Conservation (phyloP, 2,113 vertebrate species). For the Lepus timidus region DNA sequence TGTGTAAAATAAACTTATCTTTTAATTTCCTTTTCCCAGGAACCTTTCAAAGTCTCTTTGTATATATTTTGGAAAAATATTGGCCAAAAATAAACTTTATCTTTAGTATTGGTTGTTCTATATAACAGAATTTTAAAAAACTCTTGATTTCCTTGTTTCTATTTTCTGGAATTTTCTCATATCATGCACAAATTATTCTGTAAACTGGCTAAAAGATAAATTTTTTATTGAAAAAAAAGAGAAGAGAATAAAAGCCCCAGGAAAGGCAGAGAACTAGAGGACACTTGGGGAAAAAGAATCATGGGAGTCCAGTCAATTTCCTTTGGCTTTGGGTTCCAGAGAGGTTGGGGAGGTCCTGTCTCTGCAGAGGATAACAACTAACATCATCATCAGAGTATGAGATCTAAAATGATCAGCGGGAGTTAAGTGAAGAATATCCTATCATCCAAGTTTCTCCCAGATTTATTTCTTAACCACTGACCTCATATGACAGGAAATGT, state of each 20-base stretch:
- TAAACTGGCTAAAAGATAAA: slow-evolving; percentile 6
- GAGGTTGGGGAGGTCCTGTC: neutral
- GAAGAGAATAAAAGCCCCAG: neutral
- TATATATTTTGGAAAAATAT: slow-evolving; percentile 2
- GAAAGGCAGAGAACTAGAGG: neutral
- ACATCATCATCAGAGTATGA: neutral
- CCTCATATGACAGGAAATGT: neutral
- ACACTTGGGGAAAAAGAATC: neutral
- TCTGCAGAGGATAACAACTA: neutral
- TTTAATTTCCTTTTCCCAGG: too few species aligned
- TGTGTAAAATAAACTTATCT: too few species aligned
- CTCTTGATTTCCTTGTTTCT: slow-evolving; percentile 30
- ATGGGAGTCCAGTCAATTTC: neutral
- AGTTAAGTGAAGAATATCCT: neutral
- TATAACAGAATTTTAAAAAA: slow-evolving; percentile 6
- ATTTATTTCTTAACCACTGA: slow-evolving; percentile 39
- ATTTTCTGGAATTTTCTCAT: neutral
- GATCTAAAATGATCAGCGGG: slow-evolving; percentile 34
- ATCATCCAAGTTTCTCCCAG: neutral
- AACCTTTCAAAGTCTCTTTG: too few species aligned
- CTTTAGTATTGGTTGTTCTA: neutral
- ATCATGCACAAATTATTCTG: neutral
- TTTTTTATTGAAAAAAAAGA: neutral
- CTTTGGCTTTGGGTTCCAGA: neutral
- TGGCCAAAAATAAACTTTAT: neutral